A percentile compares a stretch with the other conserved stretches of the same genome.
Evolutionary conservation across 2,113 vertebrate species (phyloP).

Genomic region (Pseudopodoces humilis): DNA sequence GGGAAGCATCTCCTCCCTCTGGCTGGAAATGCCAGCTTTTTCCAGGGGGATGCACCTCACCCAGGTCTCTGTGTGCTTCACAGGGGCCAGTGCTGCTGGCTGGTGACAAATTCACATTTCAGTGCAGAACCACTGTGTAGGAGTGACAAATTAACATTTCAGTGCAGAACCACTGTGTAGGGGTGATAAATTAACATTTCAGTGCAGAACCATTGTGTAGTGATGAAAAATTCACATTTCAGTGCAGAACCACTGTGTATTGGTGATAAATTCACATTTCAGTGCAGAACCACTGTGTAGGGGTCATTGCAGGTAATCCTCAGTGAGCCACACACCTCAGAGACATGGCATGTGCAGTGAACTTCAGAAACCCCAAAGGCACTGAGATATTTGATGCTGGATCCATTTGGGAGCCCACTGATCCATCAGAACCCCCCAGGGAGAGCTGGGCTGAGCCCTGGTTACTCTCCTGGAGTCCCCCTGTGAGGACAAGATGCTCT

Average conservation of each 20-base stretch:
- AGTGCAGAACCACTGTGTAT: too few species aligned
- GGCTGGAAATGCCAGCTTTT: not conserved
- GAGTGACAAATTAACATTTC: not conserved
- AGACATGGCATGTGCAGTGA: accelerated
- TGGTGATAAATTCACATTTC: not conserved
- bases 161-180: accelerated
- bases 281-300: accelerated
- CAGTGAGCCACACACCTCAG: not conserved
- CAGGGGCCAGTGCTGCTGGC: not conserved
- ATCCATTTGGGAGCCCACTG: not conserved
- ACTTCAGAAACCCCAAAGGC: not conserved
- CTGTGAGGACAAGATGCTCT: not conserved
- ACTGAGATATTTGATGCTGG: not conserved
- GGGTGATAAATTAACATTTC: too few species aligned
- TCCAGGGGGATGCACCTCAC: not conserved
- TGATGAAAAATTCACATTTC: too few species aligned
- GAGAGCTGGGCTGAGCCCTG: not conserved
- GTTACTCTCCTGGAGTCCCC: accelerated
- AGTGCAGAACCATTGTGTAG: too few species aligned
- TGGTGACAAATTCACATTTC: not conserved
- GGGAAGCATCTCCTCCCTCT: not conserved
- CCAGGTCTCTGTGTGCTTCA: not conserved
- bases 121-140: too few species aligned
- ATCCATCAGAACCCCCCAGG: accelerated
- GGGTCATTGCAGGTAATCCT: too few species aligned